These are phyloP conservation scores for Trypoxylus dichotomus DNA, from an alignment of 1,140 invertebrate genomes.

Conservation along the genomic window DNA sequence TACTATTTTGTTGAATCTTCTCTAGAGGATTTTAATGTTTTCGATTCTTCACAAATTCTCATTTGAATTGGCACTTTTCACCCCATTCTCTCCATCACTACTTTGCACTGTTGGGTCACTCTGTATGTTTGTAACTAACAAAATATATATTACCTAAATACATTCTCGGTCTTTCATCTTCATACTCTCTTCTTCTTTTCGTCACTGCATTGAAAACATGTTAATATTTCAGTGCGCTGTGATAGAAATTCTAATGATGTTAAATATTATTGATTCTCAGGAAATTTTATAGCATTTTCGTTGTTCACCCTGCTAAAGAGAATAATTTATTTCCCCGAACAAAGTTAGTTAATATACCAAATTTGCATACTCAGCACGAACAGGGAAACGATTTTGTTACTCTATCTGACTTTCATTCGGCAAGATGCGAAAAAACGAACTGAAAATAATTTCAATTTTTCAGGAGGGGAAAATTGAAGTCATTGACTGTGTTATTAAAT, in stretches of 20 bases:
- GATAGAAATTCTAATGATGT: background rate
- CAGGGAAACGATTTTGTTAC: constrained; percentile 17
- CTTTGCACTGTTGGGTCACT: no score
- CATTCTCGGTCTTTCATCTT: no score
- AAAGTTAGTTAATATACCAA: constrained; percentile 5
- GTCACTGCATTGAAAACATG: no score
- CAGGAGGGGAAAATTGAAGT: background rate
- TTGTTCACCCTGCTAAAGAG: background rate
- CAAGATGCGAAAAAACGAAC: background rate
- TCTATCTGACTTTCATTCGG: background rate
- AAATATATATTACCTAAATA: no score
- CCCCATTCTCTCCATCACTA: no score
- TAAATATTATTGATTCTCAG: background rate
- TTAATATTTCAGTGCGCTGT: background rate
- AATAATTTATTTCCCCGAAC: constrained; percentile 1
- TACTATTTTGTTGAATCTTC: no score
- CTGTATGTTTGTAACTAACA: no score
- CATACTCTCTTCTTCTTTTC: no score
- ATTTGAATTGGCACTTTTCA: no score
- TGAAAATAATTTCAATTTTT: constrained; percentile 18
- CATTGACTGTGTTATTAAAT: constrained; percentile 17
- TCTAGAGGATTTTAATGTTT: no score
- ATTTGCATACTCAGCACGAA: constrained; percentile 20
- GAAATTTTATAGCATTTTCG: background rate
- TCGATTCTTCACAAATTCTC: no score